Evolutionary conservation across 2,113 vertebrate genomes (phyloP).

Genomic region (Ctenomys sociabilis): DNA sequence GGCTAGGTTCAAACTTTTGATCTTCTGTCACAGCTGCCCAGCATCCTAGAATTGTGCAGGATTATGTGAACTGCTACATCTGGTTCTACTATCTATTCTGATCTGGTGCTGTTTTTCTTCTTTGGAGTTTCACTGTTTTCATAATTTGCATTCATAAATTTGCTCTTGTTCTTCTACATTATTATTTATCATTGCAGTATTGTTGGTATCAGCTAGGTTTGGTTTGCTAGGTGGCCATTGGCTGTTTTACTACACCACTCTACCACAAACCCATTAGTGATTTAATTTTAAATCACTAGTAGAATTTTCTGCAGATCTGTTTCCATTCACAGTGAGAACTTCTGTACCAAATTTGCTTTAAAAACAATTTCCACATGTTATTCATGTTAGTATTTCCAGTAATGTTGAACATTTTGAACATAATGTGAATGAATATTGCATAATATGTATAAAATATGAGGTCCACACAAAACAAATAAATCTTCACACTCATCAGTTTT

Average conservation of each 20-base stretch:
- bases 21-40: not conserved
- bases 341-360: not conserved
- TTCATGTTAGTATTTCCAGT: not conserved
- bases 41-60: not conserved
- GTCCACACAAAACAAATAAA: not conserved
- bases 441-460: not conserved
- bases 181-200: not conserved
- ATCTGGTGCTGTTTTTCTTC: not conserved
- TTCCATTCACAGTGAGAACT: not conserved
- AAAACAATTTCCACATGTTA: not conserved
- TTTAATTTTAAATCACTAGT: not conserved
- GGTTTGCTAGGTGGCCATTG: not conserved
- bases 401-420: no score
- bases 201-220: not conserved
- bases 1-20: not conserved
- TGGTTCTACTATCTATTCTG: not conserved
- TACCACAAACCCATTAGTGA: not conserved
- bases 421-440: no score
- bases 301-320: not conserved
- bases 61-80: no score
- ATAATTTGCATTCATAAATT: not conserved
- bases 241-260: not conserved
- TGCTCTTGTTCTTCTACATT: not conserved
- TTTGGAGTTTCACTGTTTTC: not conserved
- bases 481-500: not conserved